Evolutionary conservation across 2,113 vertebrate genomes (phyloP).

Genomic region (Phyllostomus hastatus): DNA sequence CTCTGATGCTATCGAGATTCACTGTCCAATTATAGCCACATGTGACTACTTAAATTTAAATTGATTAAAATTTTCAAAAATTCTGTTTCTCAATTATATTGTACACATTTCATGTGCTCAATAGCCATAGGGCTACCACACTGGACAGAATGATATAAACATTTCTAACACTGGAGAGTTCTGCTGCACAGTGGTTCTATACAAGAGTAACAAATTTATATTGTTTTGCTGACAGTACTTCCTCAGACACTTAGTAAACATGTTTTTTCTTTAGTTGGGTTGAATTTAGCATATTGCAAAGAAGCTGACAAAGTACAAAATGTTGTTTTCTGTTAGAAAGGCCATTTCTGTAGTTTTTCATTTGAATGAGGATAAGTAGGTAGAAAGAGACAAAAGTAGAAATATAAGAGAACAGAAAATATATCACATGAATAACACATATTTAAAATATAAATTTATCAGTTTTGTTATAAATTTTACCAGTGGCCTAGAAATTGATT

Average conservation of each 20-base stretch:
- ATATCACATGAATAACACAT: background rate
- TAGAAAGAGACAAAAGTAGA: background rate
- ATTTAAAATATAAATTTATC: background rate
- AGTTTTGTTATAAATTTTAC: background rate
- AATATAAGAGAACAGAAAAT: background rate
- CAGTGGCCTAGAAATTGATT: background rate
- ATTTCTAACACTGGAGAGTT: background rate
- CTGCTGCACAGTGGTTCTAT: background rate
- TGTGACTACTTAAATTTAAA: background rate
- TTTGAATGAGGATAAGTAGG: background rate
- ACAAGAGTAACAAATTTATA: background rate
- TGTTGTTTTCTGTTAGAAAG: constrained; percentile 2
- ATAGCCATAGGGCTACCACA: background rate
- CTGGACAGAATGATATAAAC: background rate
- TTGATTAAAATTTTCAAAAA: background rate
- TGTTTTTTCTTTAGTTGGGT: background rate
- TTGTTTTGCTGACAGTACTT: background rate
- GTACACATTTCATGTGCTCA: background rate
- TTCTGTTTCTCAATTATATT: background rate
- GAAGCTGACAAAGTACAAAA: background rate
- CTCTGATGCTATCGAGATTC: background rate
- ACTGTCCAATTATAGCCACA: background rate
- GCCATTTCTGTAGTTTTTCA: background rate
- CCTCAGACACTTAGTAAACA: background rate
- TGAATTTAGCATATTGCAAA: background rate